Percentiles rank a stretch among this genome's conserved stretches.
phyloP scores from a whole-genome alignment of 1,140 invertebrate species.

The Tetramorium parvispinum region DNA sequence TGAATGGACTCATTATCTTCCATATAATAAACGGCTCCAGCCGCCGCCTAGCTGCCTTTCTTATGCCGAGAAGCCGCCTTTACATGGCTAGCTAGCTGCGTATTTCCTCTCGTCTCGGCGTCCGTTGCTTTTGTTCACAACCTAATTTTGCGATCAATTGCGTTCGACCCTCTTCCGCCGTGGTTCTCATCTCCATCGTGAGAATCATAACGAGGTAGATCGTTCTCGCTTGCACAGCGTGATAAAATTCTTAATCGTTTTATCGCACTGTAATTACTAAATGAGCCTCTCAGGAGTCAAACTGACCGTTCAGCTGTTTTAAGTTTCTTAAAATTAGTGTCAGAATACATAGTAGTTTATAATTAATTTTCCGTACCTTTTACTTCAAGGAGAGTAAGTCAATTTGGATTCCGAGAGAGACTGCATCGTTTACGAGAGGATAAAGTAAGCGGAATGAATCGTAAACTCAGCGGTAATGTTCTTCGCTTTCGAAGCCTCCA shows the following conservation, averaged over 20 bases:
- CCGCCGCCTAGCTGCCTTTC: background rate
- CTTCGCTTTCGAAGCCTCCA: background rate
- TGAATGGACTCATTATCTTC: constrained; percentile 70
- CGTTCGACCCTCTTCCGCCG: constrained; percentile 55
- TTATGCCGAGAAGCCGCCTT: constrained; percentile 28
- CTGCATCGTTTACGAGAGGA: background rate
- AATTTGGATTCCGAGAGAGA: background rate
- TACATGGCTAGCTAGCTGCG: background rate
- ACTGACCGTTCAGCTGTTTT: background rate
- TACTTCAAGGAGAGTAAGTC: background rate
- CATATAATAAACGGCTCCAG: constrained; percentile 52
- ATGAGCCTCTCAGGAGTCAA: background rate
- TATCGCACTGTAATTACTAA: background rate
- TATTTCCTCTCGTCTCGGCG: constrained; percentile 24
- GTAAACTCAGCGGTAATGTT: background rate
- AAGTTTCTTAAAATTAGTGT: background rate
- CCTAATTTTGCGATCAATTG: constrained; percentile 64
- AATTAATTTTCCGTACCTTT: background rate
- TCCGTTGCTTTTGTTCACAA: constrained; percentile 62
- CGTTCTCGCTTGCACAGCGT: background rate
- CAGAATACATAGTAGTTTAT: background rate
- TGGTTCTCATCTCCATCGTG: constrained; percentile 23
- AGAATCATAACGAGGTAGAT: background rate
- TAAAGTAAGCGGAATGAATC: background rate
- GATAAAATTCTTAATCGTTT: background rate